phyloP scores from a whole-genome alignment of 92 coral and sea anemone species.

The Desmophyllum pertusum region DNA sequence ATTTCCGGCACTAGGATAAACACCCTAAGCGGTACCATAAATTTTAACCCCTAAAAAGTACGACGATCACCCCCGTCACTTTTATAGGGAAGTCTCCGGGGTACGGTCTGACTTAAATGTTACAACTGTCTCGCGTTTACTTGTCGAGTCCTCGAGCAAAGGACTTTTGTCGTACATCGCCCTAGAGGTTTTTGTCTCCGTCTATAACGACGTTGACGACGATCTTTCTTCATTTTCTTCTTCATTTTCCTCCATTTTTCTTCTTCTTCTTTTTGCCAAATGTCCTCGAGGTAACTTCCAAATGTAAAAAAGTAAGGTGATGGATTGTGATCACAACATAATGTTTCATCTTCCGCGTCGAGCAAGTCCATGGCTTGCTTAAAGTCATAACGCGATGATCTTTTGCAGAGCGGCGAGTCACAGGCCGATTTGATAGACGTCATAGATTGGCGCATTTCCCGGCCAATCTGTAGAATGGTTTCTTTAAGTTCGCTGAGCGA shows the following conservation, averaged over 20 bases:
- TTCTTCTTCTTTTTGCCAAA: conserved; percentile 32
- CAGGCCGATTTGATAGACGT: conserved; percentile 26
- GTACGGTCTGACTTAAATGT: neutral
- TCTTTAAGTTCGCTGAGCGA: conserved; percentile 31
- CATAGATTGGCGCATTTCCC: conserved; percentile 35
- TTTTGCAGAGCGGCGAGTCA: neutral
- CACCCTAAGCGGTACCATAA: too few species aligned
- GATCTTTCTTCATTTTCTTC: neutral
- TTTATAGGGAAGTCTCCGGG: too few species aligned
- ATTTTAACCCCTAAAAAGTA: too few species aligned
- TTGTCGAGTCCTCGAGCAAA: neutral
- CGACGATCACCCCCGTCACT: too few species aligned
- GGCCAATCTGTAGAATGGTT: conserved; percentile 25
- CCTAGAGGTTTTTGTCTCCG: neutral
- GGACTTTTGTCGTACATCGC: neutral
- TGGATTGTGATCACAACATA: neutral
- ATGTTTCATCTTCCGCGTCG: conserved; percentile 1
- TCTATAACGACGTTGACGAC: neutral
- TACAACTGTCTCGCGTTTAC: neutral
- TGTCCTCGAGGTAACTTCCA: conserved; percentile 49
- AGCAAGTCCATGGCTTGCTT: neutral
- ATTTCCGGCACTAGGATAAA: too few species aligned
- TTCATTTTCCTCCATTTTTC: neutral
- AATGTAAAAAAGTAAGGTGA: conserved; percentile 29
- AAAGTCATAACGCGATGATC: neutral